These are phyloP conservation scores for Crotalus helleri DNA, from an alignment of 2,113 vertebrate species.

Conservation along the genomic window DNA sequence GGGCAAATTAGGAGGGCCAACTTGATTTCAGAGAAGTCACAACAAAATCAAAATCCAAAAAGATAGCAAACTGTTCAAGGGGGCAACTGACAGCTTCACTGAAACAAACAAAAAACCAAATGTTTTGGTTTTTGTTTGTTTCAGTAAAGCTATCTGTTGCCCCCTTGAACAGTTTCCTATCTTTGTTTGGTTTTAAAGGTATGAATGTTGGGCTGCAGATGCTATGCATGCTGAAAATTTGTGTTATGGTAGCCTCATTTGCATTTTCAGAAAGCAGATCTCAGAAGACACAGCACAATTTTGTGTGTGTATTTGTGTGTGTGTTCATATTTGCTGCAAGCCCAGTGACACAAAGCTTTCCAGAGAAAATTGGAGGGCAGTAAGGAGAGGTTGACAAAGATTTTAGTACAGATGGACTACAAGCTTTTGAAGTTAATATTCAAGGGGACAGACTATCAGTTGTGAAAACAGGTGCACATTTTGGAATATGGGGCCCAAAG, in stretches of 20 bases:
- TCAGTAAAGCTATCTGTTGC: background rate
- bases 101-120: background rate
- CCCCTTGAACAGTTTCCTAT: background rate
- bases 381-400: background rate
- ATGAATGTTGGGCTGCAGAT: background rate
- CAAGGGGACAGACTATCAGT: background rate
- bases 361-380: background rate
- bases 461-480: background rate
- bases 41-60: background rate
- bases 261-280: background rate
- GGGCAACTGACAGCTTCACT: background rate
- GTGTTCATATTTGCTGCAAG: background rate
- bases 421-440: background rate
- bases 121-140: background rate
- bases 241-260: background rate
- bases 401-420: background rate
- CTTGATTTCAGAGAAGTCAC: background rate
- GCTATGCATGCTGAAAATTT: background rate
- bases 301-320: no score
- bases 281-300: background rate
- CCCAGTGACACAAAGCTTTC: background rate
- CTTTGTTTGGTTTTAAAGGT: background rate
- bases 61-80: background rate
- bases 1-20: background rate
- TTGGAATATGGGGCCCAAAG: background rate